Evolutionary conservation across 2,797 vertebrate species (phyloP).

Genomic region (Sebastes iracundus): DNA sequence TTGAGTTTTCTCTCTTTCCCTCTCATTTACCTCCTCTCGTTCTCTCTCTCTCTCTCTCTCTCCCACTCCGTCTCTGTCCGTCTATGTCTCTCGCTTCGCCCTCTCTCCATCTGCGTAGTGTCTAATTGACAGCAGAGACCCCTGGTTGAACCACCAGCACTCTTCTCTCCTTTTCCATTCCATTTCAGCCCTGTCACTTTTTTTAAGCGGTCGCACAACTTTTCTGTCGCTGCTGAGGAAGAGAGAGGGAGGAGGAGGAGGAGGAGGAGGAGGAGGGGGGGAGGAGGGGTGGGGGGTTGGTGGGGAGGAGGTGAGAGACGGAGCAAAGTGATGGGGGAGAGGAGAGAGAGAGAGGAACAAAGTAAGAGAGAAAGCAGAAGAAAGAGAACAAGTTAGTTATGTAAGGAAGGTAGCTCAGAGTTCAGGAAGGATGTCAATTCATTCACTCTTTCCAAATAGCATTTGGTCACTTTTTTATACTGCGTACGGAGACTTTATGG

Average conservation of each 20-base stretch:
- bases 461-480: too few relatives aligned
- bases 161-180: slow-evolving; percentile 25
- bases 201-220: slow-evolving; percentile 42
- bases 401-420: slow-evolving; percentile 3
- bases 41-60: slow-evolving; percentile 19
- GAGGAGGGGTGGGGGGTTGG: too few relatives aligned
- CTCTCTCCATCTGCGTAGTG: slow-evolving; percentile 67
- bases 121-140: slow-evolving; percentile 80
- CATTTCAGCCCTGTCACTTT: slow-evolving; percentile 49
- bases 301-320: not conserved
- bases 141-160: slow-evolving; percentile 71
- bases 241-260: not conserved
- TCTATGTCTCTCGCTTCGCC: slow-evolving; percentile 42
- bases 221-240: slow-evolving; percentile 29
- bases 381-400: not conserved
- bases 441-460: too few relatives aligned
- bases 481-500: too few relatives aligned
- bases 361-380: not conserved
- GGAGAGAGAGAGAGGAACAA: not conserved
- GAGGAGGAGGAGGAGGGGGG: not conserved
- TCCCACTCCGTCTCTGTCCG: slow-evolving; percentile 19
- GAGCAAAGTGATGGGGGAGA: not conserved
- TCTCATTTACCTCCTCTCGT: slow-evolving; percentile 36
- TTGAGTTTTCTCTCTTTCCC: slow-evolving; percentile 52
- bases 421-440: slow-evolving; percentile 16